A percentile compares a stretch with the other conserved stretches of the same genome.
Evolutionary conservation across 1,140 invertebrate genomes (phyloP).

Genomic region (Caenorhabditis remanei): DNA sequence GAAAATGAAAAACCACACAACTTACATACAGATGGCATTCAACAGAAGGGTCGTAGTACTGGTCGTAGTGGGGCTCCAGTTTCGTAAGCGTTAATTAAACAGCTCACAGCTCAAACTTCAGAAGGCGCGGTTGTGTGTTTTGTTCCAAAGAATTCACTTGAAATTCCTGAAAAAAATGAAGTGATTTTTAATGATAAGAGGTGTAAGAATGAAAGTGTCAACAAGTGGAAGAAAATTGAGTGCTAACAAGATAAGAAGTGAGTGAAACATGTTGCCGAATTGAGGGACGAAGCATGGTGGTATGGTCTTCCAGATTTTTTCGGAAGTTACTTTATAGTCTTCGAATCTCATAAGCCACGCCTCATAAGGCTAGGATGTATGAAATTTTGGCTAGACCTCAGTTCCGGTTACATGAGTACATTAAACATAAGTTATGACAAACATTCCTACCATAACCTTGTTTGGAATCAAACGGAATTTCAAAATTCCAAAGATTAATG

Average conservation of each 20-base stretch:
- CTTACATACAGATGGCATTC: conserved; percentile 54
- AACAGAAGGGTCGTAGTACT: conserved; percentile 31
- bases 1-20: not conserved
- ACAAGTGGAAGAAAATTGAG: conserved; percentile 18
- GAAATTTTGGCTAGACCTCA: no score
- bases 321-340: not conserved
- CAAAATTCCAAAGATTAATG: not conserved
- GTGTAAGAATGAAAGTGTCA: not conserved
- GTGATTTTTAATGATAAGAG: not conserved
- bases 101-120: conserved; percentile 2
- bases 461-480: no score
- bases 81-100: conserved; percentile 42
- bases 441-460: no score
- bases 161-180: conserved; percentile 38
- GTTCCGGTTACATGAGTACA: no score
- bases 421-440: no score
- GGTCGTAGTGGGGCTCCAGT: conserved; percentile 54
- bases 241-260: not conserved
- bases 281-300: not conserved
- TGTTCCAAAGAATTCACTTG: conserved; percentile 31
- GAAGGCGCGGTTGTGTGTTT: not conserved
- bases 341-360: no score
- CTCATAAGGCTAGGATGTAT: no score
- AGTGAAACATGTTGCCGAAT: not conserved
- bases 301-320: not conserved